Evolutionary conservation across 1,140 invertebrate genomes (phyloP), one percentile per base, ranked within the genome.

Genomic region (Hyles vespertilio): DNA sequence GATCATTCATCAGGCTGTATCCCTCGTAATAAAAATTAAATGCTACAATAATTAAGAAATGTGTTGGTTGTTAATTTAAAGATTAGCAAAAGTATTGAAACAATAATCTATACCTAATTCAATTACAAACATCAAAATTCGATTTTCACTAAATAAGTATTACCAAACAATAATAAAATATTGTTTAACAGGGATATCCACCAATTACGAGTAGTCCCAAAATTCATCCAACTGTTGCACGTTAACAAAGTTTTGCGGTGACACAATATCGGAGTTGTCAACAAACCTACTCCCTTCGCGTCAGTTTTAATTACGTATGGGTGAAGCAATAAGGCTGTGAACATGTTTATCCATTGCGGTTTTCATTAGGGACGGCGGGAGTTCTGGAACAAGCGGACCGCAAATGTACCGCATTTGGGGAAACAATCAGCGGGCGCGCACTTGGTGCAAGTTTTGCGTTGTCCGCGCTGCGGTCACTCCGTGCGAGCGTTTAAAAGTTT

Each of bases 341-440:
- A 52, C 63, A 69, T 33, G 56, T 12, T 47, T 58, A 51, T 53
- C 51, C 32, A 40, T 5, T 40, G 36, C 36, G 36, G 36, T 40
- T 40, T 40, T 40, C 36, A 40, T 40, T 40, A 40, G 36, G 36
- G 36, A 40, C 36, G 46, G 56, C 58, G 8, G 49, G 68, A 75
- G 69, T 78, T 72, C 51, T 52, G 59, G 57, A 66, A 67, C 50
- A 57, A 60, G 59, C 49, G 47, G 54, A 68, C 77, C 75, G 58
- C 77, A 75, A 72, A 74, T 71, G 59, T 69, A 77, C 74, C 71
- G 55, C 69, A 53, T 65, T 72, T 72, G 52, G 58, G 70, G 71
- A 79, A 76, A 79, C 77, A 81, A 79, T 79, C 59, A 66, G 61
- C 54, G 47, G 22, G 52, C 47, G 52, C 59, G 49, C 43, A 66